Percentiles rank a stretch among this genome's conserved stretches.
Evolutionary conservation across 2,888 invertebrate species (phyloP).

Genomic region (Monopis laevigella): DNA sequence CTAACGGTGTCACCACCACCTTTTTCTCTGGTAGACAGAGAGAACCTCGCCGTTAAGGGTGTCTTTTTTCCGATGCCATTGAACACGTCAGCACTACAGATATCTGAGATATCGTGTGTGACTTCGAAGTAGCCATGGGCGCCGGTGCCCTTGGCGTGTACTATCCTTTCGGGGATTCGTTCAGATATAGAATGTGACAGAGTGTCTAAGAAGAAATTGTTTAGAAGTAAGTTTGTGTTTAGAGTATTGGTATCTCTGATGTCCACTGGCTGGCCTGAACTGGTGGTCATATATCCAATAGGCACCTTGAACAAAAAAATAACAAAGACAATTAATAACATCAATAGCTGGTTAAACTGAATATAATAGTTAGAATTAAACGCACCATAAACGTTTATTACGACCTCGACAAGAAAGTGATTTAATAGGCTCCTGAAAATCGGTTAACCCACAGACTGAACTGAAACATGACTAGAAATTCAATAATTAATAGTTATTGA

Average conservation of each 20-base stretch:
- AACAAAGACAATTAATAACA: background rate
- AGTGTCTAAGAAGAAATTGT: conserved; percentile 69
- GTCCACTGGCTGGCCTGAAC: conserved; percentile 78
- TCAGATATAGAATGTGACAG: conserved; percentile 80
- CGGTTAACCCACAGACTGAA: too few species aligned
- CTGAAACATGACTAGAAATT: too few species aligned
- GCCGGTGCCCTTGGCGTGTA: conserved; percentile 91
- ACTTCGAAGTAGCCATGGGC: conserved; percentile 84
- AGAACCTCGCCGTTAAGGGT: conserved; percentile 64
- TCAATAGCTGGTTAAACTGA: background rate
- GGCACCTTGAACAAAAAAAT: background rate
- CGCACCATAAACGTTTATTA: too few species aligned
- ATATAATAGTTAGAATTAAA: background rate
- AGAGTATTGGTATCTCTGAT: conserved; percentile 58
- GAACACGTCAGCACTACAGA: conserved; percentile 68
- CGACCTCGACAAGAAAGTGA: too few species aligned
- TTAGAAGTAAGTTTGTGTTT: conserved; percentile 28
- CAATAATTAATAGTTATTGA: too few species aligned
- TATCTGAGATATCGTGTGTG: conserved; percentile 77
- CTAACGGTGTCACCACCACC: conserved; percentile 66
- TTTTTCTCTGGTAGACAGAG: conserved; percentile 67
- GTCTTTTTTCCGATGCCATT: conserved; percentile 67
- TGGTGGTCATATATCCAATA: conserved; percentile 62
- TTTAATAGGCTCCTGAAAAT: too few species aligned
- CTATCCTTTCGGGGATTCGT: conserved; percentile 89